Conservation (phyloP, 2,888 invertebrate species). For the Thyatira batis region DNA sequence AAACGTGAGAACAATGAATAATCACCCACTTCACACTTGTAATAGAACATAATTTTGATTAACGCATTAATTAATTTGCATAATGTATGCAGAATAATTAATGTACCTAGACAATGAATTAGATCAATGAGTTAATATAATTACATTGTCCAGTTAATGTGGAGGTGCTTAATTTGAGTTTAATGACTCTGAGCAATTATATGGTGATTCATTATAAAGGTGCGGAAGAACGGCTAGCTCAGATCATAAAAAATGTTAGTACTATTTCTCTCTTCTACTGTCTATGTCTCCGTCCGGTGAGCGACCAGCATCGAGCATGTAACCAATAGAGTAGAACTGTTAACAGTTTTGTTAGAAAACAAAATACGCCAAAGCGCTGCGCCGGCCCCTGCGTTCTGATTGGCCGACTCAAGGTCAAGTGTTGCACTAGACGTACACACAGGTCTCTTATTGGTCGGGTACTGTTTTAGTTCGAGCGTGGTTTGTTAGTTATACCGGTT, state of each 20-base stretch:
- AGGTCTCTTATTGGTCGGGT: too few relatives aligned
- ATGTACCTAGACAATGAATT: conserved; percentile 1
- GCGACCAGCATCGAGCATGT: too few relatives aligned
- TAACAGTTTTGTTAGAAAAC: too few relatives aligned
- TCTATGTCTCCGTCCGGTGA: too few relatives aligned
- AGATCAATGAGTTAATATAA: conserved; percentile 3
- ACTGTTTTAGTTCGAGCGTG: too few relatives aligned
- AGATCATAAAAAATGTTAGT: neutral
- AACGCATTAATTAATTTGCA: neutral
- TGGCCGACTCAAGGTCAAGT: too few relatives aligned
- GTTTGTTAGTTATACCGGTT: too few relatives aligned
- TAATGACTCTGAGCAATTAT: neutral
- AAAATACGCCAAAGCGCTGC: too few relatives aligned
- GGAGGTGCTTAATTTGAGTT: neutral
- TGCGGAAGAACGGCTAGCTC: neutral
- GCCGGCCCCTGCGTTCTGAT: too few relatives aligned
- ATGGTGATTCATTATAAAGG: neutral
- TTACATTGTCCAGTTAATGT: neutral
- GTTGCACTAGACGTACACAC: too few relatives aligned
- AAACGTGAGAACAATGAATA: neutral
- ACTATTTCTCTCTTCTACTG: too few relatives aligned
- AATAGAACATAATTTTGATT: neutral
- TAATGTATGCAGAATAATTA: neutral
- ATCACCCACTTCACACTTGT: neutral
- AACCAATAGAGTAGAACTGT: too few relatives aligned